phyloP scores from a whole-genome alignment of 1,140 invertebrate genomes.

The Gryon sp. region DNA sequence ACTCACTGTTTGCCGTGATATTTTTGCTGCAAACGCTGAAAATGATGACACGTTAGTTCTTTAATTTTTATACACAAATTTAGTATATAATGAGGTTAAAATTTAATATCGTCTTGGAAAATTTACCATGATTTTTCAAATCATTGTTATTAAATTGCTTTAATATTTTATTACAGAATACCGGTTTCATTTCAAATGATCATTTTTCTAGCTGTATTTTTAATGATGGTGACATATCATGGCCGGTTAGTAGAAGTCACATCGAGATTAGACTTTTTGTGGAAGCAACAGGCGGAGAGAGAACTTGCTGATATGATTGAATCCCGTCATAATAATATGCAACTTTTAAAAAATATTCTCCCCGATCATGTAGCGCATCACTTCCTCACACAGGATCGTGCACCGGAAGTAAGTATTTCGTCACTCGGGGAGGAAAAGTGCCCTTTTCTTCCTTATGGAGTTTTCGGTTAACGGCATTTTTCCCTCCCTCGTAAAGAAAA shows the following conservation, averaged over 20 bases:
- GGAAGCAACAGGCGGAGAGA: constrained; percentile 95
- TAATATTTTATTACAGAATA: constrained; percentile 75
- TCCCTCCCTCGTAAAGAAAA: too few species aligned
- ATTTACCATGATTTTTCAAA: too few species aligned
- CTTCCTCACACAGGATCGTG: constrained; percentile 89
- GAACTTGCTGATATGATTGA: constrained; percentile 96
- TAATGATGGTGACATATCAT: constrained; percentile 93
- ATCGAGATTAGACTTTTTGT: constrained; percentile 94
- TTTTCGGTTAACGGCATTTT: too few species aligned
- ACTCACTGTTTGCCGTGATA: constrained; percentile 79
- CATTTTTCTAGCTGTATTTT: constrained; percentile 89
- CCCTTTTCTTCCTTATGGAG: too few species aligned
- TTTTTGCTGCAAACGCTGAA: constrained; percentile 65
- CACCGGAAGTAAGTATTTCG: constrained; percentile 82
- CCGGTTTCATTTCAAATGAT: constrained; percentile 88
- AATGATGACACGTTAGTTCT: constrained; percentile 39
- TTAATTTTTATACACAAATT: too few species aligned
- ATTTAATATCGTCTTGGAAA: too few species aligned
- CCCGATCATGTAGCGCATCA: constrained; percentile 97
- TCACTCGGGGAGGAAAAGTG: too few species aligned
- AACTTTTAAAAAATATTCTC: constrained; percentile 94
- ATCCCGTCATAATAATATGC: constrained; percentile 90
- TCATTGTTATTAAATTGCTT: too few species aligned
- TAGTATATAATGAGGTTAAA: too few species aligned
- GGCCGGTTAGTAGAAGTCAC: constrained; percentile 94